Evolutionary conservation across 2,797 vertebrate genomes (phyloP).

Genomic region (Myoxocephalus aenaeus): DNA sequence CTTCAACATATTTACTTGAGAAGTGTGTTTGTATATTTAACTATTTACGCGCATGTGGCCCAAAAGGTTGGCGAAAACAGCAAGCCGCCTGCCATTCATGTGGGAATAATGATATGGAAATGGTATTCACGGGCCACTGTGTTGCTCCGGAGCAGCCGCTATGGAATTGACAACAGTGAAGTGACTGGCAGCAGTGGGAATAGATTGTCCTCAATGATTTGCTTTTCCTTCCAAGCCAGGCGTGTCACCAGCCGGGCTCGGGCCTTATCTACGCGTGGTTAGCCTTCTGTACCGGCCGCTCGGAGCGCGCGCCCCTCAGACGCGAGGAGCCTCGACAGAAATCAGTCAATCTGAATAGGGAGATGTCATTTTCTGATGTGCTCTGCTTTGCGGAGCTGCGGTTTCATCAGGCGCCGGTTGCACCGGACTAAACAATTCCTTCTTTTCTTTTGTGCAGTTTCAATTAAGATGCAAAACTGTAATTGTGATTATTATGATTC

Average conservation of each 20-base stretch:
- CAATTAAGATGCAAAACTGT: conserved; percentile 1
- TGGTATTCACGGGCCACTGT: conserved; percentile 68
- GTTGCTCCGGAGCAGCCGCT: conserved; percentile 42
- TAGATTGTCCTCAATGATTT: conserved; percentile 77
- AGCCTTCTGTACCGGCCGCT: conserved; percentile 61
- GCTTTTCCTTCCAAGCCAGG: conserved; percentile 62
- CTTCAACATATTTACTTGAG: conserved; percentile 24
- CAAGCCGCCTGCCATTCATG: conserved; percentile 59
- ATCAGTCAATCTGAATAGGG: conserved; percentile 75
- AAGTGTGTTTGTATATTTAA: conserved; percentile 55
- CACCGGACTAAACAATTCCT: conserved; percentile 6
- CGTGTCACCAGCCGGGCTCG: conserved; percentile 55
- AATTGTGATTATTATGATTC: not conserved
- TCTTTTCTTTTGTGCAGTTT: conserved; percentile 6
- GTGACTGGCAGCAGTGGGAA: conserved; percentile 69
- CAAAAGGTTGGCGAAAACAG: conserved; percentile 68
- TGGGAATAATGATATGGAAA: conserved; percentile 76
- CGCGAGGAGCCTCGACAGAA: conserved; percentile 48
- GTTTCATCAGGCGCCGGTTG: conserved; percentile 47
- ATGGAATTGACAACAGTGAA: conserved; percentile 65
- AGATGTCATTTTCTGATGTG: conserved; percentile 82
- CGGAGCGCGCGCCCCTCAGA: conserved; percentile 26
- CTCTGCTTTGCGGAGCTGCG: conserved; percentile 33
- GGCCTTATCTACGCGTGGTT: conserved; percentile 70
- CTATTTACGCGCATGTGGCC: conserved; percentile 46